Evolutionary conservation across 2,113 vertebrate species (phyloP), one percentile per base, ranked within the genome.

Genomic region (Lepus europaeus): DNA sequence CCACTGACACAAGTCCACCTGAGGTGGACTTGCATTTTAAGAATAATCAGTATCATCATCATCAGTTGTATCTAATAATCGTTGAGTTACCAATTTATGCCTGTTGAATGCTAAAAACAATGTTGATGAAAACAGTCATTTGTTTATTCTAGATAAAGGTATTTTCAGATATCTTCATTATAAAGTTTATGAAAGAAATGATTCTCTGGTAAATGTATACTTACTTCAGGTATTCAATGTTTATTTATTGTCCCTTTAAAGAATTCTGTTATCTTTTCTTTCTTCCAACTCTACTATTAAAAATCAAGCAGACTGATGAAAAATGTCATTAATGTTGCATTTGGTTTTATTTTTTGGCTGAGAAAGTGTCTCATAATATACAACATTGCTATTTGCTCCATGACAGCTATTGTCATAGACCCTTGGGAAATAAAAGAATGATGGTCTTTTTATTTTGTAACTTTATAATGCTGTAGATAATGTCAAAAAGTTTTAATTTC

Each of bases 371-470:
- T 93, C 80, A 68, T 97, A 87, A 78, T 14, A 2, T 23, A 70
- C 61, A 33, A 85, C 87, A 69, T 92, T 92, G 2, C 0, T 0
- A 6, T 84, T 70, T 95, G 56, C 31, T 95, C 95, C 78, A 93
- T 78, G 74, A 96, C 97, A 33, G 31, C 93, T 87, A 23, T 89
- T 93, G 23, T 76, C 73, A 61, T 70, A 95, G 87, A 81, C 77
- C 33, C 84, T 88, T 85, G 74, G 73, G 82, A 93, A 94, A 79
- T n/a, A 95, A 79, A 84, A 89, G 59, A 87, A 93, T 77, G 91
- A 70, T 87, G 45, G 51, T 85, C 69, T 77, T 95, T 97, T 95
- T 93, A 94, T 95, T 97, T 97, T 95, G 22, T 96, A 95, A 93
- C 78, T 95, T 95, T 92, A 86, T 96, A 96, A 95, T 95, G 59